Evolutionary conservation across 23 tunicate genomes (phyloP), one percentile per base, ranked within the genome.

Genomic region (Diplosoma virens): DNA sequence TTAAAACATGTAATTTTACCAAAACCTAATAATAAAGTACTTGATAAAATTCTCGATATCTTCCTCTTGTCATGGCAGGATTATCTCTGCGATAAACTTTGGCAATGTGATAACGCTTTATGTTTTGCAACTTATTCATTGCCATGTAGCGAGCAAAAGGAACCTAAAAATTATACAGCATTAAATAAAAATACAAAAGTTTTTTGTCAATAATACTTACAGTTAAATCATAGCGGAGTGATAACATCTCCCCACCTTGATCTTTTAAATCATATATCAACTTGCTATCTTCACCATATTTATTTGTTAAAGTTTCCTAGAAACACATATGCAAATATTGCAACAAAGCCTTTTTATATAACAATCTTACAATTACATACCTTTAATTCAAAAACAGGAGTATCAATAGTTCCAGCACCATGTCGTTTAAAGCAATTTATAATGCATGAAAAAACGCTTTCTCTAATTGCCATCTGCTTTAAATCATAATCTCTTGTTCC

Each of bases 241-340:
- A 73, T 24, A 94, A 75, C 85, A 79, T 58, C 55, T 94, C 98
- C 16, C 94, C 98, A 22, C 89, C 98, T 63, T 86, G 98, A 58
- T 87, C 89, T 77, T 86, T 87, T 16, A 94, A 35, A 55, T 94
- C 93, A 82, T 87, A 94, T n/a, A 94, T 94, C 37, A 94, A 61
- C 47, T 94, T 94, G 76, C 89, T 81, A 58, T 94, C 98, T 72
- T 94, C 98, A 22, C 98, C 98, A 73, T 94, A 94, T 78, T 94
- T 94, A 56, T 94, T 87, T 6, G 94, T 86, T 53, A 94, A 59
- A 14, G 85, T 94, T 81, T 94, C 98, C 86, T 86, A 24, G 14
- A 70, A 79, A 48, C 9, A 55, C 4, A 61, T 41, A 61, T 29
- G 30, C 7, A 61, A 5, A 29, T 26, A 27, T 73, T 25, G 17